Evolutionary conservation across 2,797 vertebrate species (phyloP), one percentile per base, ranked within the genome.

Genomic region (Yasuhikotakia modesta): DNA sequence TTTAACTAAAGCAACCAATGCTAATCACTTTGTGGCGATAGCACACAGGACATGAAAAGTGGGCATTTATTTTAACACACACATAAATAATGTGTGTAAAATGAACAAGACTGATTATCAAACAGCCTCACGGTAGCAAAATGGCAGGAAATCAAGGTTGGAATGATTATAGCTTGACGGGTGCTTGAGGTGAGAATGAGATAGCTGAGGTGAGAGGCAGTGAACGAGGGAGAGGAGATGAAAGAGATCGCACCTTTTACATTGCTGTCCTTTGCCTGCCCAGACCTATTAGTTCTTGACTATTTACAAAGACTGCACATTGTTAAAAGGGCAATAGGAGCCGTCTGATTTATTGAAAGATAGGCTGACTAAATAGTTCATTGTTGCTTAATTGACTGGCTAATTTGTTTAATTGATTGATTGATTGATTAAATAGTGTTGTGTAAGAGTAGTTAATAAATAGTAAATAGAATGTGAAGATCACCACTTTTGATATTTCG

Each of bases 21-120:
- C 76, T 84, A 84, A 87, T 86, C 83, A 83, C 70, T 65, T 27
- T 78, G 81, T 80, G 48, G 76, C 84, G 78, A 76, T 70, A 69
- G 66, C 63, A 66, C 78, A 78, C n/a, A 16, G 35, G 71, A 74
- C 72, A 70, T 43, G 17, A n/a, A 60, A 64, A 2, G 74, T 39
- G 32, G 65, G 50, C 30, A 71, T 45, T n/a, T n/a, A n/a, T n/a
- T n/a, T n/a, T n/a, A n/a, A 32, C 63, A 78, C 16, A 39, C 69
- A 32, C 52, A 14, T 17, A n/a, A 78, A 83, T 79, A 74, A 78
- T n/a, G n/a, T n/a, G n/a, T n/a, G n/a, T n/a, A 80, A 75, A 78
- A 66, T 72, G 22, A 81, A 78, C 14, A 14, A 30, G 58, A 43
- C 63, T 83, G 79, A 79, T 79, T 78, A 79, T 53, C 79, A 80